phyloP scores from a whole-genome alignment of 1,140 invertebrate species.

The Ceratitis capitata region DNA sequence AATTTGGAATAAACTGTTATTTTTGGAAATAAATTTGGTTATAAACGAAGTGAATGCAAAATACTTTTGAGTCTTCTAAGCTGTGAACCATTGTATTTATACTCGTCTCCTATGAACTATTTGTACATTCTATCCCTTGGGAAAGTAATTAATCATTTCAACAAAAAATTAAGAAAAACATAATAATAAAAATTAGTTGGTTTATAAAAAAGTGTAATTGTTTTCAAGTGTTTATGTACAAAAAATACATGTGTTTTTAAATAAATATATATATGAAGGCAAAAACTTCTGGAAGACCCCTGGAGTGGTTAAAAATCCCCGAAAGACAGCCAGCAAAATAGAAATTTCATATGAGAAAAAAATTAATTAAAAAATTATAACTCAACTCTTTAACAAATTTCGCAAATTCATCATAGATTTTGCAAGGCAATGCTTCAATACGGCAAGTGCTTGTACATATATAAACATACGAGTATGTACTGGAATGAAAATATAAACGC shows the following conservation, averaged over 20 bases:
- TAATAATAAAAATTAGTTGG: too few relatives aligned
- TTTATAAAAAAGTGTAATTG: neutral
- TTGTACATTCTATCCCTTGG: neutral
- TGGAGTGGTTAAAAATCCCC: neutral
- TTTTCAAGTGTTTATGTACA: neutral
- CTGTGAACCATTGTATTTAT: neutral
- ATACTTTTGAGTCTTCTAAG: neutral
- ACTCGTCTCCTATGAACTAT: neutral
- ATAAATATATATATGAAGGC: neutral
- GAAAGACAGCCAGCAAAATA: too few relatives aligned
- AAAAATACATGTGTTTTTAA: neutral
- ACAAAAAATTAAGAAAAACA: too few relatives aligned
- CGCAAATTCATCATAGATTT: neutral
- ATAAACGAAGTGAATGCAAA: neutral
- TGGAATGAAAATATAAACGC: too few relatives aligned
- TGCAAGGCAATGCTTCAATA: neutral
- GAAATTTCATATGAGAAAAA: too few relatives aligned
- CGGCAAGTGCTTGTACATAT: too few relatives aligned
- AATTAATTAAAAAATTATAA: neutral
- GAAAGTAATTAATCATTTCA: neutral
- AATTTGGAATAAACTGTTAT: neutral
- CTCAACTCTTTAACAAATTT: neutral
- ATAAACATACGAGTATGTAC: too few relatives aligned
- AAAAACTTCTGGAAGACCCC: neutral
- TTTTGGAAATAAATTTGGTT: neutral